Conservation (phyloP, 2,888 invertebrate genomes). For the Microctonus aethiopoides region DNA sequence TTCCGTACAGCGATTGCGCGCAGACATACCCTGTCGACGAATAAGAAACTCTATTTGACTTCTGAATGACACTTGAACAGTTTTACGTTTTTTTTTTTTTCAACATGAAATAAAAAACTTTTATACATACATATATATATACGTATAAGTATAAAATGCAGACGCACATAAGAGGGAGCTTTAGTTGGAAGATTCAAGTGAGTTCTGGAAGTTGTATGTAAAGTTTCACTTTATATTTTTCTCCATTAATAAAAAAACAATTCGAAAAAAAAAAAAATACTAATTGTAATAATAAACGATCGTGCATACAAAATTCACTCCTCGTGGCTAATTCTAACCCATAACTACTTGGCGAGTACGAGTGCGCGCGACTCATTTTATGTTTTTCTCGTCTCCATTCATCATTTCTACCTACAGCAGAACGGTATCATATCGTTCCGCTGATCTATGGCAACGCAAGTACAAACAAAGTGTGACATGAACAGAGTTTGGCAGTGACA, state of each 20-base stretch:
- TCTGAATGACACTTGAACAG: slow-evolving; percentile 12
- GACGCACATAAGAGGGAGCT: not conserved
- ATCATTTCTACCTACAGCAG: slow-evolving; percentile 2
- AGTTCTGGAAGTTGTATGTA: slow-evolving; percentile 18
- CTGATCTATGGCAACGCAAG: slow-evolving; percentile 43
- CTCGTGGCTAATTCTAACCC: slow-evolving; percentile 17
- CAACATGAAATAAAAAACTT: not conserved
- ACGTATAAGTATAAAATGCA: slow-evolving; percentile 2
- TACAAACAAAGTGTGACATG: slow-evolving; percentile 35
- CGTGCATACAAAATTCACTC: slow-evolving; percentile 24
- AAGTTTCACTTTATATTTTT: not conserved
- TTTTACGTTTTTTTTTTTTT: not conserved
- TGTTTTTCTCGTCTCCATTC: slow-evolving; percentile 1
- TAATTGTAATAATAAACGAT: slow-evolving; percentile 3
- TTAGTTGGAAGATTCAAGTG: slow-evolving; percentile 22
- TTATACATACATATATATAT: not conserved
- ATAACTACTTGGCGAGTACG: slow-evolving; percentile 26
- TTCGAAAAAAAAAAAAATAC: not conserved
- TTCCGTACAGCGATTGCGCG: not conserved
- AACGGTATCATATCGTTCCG: slow-evolving; percentile 14
- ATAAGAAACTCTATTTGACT: slow-evolving; percentile 8
- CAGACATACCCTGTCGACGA: slow-evolving; percentile 8
- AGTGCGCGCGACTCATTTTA: slow-evolving; percentile 23
- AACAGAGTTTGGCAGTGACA: slow-evolving; percentile 37
- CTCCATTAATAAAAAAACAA: not conserved